A percentile compares a stretch with the other conserved stretches of the same genome.
These are phyloP conservation scores for Acleris laterana DNA, from an alignment of 2,888 invertebrate species.

Conservation along the genomic window DNA sequence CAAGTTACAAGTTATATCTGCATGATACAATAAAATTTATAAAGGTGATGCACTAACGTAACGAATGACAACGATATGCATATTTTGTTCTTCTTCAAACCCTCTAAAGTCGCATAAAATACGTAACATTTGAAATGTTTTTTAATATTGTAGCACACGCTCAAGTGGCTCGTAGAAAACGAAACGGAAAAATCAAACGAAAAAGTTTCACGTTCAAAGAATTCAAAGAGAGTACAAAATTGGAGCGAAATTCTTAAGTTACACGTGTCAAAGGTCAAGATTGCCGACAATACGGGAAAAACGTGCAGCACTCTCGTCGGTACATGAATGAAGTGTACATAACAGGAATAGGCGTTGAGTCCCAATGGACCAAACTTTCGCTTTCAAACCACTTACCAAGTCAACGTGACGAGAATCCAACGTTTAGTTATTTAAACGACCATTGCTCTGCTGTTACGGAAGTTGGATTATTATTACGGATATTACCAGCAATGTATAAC, in stretches of 20 bases:
- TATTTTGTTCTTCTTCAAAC: no score
- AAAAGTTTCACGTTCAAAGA: constrained; percentile 1
- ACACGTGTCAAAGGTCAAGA: constrained; percentile 19
- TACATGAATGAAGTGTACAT: constrained; percentile 57
- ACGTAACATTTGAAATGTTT: not conserved
- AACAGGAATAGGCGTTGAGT: constrained; percentile 51
- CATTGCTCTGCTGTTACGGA: constrained; percentile 41
- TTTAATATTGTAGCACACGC: constrained; percentile 10
- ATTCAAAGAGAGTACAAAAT: constrained; percentile 20
- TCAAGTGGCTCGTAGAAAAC: constrained; percentile 9
- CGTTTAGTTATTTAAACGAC: constrained; percentile 40
- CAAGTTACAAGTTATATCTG: no score
- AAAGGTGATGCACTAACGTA: no score
- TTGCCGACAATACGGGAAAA: constrained; percentile 15
- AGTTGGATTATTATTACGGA: constrained; percentile 1
- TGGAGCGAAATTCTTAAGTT: not conserved
- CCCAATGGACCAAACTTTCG: constrained; percentile 57
- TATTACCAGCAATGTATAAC: constrained; percentile 18
- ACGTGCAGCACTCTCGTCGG: constrained; percentile 46
- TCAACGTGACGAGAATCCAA: constrained; percentile 49
- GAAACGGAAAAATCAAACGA: not conserved
- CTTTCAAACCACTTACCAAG: constrained; percentile 49
- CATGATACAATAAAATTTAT: no score
- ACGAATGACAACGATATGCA: no score
- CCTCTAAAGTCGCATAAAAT: no score